These are phyloP conservation scores for Spilarctia lutea DNA, from an alignment of 2,888 invertebrate species.

Conservation along the genomic window DNA sequence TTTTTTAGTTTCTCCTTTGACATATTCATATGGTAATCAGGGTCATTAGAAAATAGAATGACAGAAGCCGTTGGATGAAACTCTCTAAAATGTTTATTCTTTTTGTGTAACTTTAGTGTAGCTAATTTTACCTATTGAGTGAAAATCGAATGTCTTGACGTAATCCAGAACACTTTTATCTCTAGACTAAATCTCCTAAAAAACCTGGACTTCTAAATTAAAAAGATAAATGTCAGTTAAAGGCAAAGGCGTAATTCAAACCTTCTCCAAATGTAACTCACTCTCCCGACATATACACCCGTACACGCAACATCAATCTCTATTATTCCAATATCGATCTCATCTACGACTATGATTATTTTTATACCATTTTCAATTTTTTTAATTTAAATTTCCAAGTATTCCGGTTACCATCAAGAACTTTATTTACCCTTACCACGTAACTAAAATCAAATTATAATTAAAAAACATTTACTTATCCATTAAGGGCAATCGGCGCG, in stretches of 20 bases:
- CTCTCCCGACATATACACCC: neutral
- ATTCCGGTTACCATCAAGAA: neutral
- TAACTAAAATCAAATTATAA: neutral
- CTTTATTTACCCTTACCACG: neutral
- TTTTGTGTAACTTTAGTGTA: neutral
- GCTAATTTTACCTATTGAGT: neutral
- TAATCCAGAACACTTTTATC: neutral
- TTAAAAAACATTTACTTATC: neutral
- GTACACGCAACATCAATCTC: neutral
- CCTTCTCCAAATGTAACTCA: no score
- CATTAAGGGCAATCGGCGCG: neutral
- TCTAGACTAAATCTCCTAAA: no score
- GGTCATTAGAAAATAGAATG: constrained; percentile 39
- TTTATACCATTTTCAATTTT: no score
- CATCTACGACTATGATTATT: no score
- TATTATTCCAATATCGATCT: no score
- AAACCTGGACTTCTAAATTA: no score
- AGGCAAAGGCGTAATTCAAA: no score
- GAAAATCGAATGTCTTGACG: neutral
- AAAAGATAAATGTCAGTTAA: no score
- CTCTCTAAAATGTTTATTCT: constrained; percentile 25
- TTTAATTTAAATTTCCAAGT: neutral
- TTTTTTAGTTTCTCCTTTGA: constrained; percentile 48
- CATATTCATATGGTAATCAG: constrained; percentile 72
- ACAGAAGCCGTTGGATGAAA: constrained; percentile 32